Percentiles rank a stretch among this genome's conserved stretches.
phyloP scores from a whole-genome alignment of 2,113 vertebrate species.

The Tragelaphus imberbis region DNA sequence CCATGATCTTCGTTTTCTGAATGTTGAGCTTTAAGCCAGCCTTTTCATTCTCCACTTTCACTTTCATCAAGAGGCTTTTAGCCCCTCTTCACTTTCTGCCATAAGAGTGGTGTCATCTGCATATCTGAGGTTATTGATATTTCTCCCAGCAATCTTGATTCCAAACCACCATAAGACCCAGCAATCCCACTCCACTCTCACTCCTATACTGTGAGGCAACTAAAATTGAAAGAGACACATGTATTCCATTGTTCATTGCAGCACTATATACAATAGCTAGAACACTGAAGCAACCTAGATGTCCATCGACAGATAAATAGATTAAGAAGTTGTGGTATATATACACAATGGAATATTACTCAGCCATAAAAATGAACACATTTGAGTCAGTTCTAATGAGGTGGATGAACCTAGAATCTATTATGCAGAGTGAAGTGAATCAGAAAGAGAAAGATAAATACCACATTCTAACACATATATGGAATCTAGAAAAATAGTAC shows the following conservation, averaged over 20 bases:
- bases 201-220: neutral
- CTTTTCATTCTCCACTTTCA: too few species aligned
- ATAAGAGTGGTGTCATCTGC: too few species aligned
- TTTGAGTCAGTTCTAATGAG: neutral
- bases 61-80: too few species aligned
- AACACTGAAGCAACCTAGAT: neutral
- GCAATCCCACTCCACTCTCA: neutral
- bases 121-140: too few species aligned
- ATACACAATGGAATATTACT: neutral
- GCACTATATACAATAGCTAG: neutral
- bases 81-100: too few species aligned
- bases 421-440: neutral
- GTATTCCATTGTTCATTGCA: neutral
- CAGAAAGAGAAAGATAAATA: neutral
- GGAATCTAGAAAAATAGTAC: neutral
- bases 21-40: too few species aligned
- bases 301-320: neutral
- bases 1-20: too few species aligned
- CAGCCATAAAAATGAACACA: neutral
- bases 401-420: neutral
- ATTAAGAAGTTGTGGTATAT: neutral
- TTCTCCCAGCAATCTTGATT: too few species aligned
- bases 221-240: neutral
- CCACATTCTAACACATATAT: neutral
- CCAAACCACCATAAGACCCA: neutral